A percentile compares a stretch with the other conserved stretches of the same genome.
Conservation (phyloP, 2,888 invertebrate species). For the Euspilapteryx auroguttella region DNA sequence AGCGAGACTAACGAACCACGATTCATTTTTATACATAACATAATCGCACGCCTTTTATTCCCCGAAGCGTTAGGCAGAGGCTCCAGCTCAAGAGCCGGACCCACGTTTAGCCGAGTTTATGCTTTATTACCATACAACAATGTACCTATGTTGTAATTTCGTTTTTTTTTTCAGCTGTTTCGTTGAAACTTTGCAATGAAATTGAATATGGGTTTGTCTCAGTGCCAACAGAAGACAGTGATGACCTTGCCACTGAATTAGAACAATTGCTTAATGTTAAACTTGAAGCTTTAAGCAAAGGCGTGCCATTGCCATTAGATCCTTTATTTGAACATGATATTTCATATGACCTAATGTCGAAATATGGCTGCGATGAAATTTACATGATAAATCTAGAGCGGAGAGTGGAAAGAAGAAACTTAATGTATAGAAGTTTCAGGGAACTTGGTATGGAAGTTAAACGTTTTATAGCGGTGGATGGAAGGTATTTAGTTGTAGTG, state of each 20-base stretch:
- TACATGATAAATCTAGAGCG: constrained; percentile 92
- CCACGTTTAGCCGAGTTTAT: no score
- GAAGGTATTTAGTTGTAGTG: constrained; percentile 63
- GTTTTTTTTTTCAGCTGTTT: constrained; percentile 15
- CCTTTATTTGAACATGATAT: constrained; percentile 28
- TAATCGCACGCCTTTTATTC: no score
- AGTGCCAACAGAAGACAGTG: constrained; percentile 75
- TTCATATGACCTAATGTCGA: constrained; percentile 51
- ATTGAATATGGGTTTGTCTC: constrained; percentile 79
- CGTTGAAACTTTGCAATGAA: constrained; percentile 74
- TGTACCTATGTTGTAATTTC: no score
- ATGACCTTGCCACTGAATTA: constrained; percentile 64
- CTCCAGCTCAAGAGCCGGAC: no score
- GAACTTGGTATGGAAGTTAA: constrained; percentile 81
- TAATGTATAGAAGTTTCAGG: constrained; percentile 81
- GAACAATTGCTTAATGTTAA: constrained; percentile 77
- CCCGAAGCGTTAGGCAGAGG: no score
- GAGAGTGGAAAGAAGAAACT: constrained; percentile 72
- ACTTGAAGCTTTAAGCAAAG: constrained; percentile 70
- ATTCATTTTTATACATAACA: no score
- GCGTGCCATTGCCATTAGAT: constrained; percentile 38
- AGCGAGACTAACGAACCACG: no score
- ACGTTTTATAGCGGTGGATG: constrained; percentile 84
- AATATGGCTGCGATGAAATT: constrained; percentile 74
- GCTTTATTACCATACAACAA: no score